Evolutionary conservation across 1,140 invertebrate species (phyloP).

Genomic region (Drosophila novamexicana): DNA sequence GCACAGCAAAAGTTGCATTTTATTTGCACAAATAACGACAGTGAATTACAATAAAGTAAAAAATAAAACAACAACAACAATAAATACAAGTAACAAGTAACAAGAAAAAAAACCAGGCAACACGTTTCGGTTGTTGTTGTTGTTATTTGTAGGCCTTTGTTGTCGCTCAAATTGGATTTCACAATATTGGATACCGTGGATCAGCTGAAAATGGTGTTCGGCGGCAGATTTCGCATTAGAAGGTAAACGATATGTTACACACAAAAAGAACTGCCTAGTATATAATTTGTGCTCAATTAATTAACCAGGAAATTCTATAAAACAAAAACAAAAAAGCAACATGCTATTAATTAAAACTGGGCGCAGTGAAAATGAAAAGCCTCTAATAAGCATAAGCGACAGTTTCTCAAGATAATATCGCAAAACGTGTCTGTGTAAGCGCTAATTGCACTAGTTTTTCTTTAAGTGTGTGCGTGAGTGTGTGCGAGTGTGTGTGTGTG

Average conservation of each 20-base stretch:
- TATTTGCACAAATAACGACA: constrained; percentile 62
- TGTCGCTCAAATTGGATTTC: constrained; percentile 74
- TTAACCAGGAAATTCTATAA: constrained; percentile 39
- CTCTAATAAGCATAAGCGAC: constrained; percentile 56
- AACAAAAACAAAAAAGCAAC: background rate
- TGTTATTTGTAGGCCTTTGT: constrained; percentile 19
- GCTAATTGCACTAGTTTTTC: constrained; percentile 55
- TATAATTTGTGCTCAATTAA: background rate
- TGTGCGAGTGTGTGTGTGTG: constrained; percentile 24
- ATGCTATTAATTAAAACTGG: constrained; percentile 40
- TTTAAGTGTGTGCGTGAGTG: background rate
- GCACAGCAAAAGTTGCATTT: constrained; percentile 53
- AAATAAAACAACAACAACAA: constrained; percentile 23
- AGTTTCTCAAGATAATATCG: constrained; percentile 58
- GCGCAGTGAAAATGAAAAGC: constrained; percentile 56
- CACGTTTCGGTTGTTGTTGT: constrained; percentile 33
- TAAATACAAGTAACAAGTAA: constrained; percentile 27
- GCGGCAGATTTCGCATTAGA: constrained; percentile 82
- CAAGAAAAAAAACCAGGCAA: constrained; percentile 6
- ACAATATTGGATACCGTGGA: constrained; percentile 74
- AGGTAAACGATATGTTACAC: constrained; percentile 61
- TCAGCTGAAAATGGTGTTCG: constrained; percentile 81
- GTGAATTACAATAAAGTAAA: constrained; percentile 52
- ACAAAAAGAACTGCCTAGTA: background rate
- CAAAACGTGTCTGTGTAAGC: constrained; percentile 12